Percentiles rank a stretch among this genome's conserved stretches.
Evolutionary conservation across 2,888 invertebrate genomes (phyloP).

Genomic region (Tortrix viridana): DNA sequence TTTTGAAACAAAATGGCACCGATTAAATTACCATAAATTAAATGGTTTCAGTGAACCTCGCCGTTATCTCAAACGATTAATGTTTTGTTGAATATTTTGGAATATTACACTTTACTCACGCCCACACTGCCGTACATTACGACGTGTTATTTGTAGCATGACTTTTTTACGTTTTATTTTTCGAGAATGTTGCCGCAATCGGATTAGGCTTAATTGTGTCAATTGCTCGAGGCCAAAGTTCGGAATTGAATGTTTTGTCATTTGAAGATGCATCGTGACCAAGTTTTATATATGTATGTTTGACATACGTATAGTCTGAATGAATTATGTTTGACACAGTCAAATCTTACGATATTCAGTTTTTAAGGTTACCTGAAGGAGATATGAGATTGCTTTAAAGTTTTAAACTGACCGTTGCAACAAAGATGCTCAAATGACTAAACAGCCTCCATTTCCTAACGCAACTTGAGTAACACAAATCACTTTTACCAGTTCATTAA

Average conservation of each 20-base stretch:
- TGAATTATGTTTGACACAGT: no score
- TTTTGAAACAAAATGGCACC: slow-evolving; percentile 7
- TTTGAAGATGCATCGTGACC: not conserved
- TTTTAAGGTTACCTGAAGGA: no score
- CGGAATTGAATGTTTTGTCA: not conserved
- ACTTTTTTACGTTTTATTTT: slow-evolving; percentile 15
- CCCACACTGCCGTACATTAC: slow-evolving; percentile 30
- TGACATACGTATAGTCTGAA: no score
- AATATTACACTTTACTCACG: slow-evolving; percentile 21
- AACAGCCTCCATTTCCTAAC: no score
- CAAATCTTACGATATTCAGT: no score
- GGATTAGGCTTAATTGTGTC: slow-evolving; percentile 1
- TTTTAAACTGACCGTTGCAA: no score
- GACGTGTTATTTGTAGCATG: slow-evolving; percentile 23
- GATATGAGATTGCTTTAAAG: no score
- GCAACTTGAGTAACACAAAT: not conserved
- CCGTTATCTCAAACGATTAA: slow-evolving; percentile 28
- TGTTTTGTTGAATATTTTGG: slow-evolving; percentile 24
- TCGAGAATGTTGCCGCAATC: not conserved
- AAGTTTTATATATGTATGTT: no score
- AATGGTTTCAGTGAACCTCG: slow-evolving; percentile 25
- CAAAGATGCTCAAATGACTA: not conserved
- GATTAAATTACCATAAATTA: slow-evolving; percentile 23
- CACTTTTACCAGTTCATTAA: slow-evolving; percentile 3
- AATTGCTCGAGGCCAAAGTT: not conserved